phyloP scores from a whole-genome alignment of 1,140 invertebrate genomes.

The Pogonus chalceus region DNA sequence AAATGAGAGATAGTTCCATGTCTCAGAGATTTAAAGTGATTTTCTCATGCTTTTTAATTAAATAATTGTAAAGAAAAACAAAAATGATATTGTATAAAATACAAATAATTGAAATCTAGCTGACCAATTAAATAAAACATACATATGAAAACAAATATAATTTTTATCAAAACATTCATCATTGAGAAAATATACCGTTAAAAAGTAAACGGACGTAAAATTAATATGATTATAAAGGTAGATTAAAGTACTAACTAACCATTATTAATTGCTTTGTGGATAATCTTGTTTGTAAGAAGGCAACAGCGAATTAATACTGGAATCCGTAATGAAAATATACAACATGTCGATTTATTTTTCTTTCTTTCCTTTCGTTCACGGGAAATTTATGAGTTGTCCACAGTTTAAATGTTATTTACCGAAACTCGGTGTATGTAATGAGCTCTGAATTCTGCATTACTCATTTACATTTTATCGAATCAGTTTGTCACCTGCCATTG shows the following conservation, averaged over 20 bases:
- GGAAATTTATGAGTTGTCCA: background rate
- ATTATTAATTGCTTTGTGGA: background rate
- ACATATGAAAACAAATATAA: background rate
- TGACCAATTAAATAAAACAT: too few relatives aligned
- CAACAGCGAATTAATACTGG: background rate
- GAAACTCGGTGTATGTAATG: background rate
- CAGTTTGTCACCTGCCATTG: too few relatives aligned
- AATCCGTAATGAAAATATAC: background rate
- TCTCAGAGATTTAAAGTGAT: too few relatives aligned
- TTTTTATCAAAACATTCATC: background rate
- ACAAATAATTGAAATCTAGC: too few relatives aligned
- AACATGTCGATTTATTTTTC: background rate
- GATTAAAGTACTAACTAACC: background rate
- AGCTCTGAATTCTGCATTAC: background rate
- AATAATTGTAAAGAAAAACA: too few relatives aligned
- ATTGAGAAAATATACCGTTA: background rate
- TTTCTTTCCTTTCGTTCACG: background rate
- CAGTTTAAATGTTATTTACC: slow-evolving; percentile 1
- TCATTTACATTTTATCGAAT: slow-evolving; percentile 7
- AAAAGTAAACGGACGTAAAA: background rate
- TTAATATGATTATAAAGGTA: slow-evolving; percentile 6
- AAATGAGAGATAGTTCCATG: too few relatives aligned
- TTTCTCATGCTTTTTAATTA: too few relatives aligned
- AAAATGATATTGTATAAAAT: too few relatives aligned
- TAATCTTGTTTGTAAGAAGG: background rate